Conservation (phyloP, 2,113 vertebrate species). For the Fregetta grallaria region DNA sequence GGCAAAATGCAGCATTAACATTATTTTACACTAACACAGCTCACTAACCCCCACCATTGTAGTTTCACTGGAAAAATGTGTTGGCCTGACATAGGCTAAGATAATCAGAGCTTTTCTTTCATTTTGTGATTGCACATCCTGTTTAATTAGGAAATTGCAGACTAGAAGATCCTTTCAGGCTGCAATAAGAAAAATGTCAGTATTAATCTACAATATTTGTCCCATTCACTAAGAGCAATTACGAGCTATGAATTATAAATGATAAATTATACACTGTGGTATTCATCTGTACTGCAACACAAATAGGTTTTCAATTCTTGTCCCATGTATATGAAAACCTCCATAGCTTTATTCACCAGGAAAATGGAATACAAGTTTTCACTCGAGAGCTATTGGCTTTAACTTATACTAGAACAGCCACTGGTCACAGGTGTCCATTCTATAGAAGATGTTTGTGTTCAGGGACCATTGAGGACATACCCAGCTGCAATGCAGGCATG, state of each 20-base stretch:
- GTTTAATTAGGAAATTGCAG: conserved; percentile 51
- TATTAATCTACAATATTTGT: conserved; percentile 48
- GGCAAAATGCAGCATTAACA: neutral
- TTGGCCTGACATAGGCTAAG: neutral
- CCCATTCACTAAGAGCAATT: conserved; percentile 12
- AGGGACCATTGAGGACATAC: neutral
- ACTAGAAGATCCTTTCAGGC: conserved; percentile 29
- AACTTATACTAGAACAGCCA: neutral
- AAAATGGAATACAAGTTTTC: neutral
- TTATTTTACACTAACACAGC: neutral
- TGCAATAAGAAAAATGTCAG: conserved; percentile 16
- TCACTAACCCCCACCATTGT: neutral
- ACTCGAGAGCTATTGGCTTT: neutral
- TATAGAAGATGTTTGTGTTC: neutral
- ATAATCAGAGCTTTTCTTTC: conserved; percentile 42
- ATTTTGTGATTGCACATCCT: conserved; percentile 35
- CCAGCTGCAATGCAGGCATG: neutral
- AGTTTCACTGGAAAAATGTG: neutral
- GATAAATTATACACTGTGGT: conserved; percentile 3
- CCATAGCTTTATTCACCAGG: neutral
- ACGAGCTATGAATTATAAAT: conserved; percentile 42
- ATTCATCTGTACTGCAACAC: neutral
- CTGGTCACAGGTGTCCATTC: neutral
- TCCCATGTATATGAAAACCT: neutral
- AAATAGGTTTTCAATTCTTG: neutral